phyloP scores from a whole-genome alignment of 2,888 invertebrate species.

The Platynereis dumerilii region DNA sequence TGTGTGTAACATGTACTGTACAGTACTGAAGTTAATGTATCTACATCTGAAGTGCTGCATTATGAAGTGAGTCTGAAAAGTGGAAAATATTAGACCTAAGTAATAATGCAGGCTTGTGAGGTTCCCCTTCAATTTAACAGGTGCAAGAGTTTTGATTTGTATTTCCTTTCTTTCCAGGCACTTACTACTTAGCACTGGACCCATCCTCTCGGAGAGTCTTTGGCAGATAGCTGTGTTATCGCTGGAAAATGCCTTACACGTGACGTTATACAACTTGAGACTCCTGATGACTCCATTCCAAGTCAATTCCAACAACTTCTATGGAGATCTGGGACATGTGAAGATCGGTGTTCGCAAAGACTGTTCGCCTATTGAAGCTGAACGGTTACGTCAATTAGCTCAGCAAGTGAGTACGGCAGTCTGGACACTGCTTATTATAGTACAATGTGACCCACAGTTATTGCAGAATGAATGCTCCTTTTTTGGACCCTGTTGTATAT shows the following conservation, averaged over 20 bases:
- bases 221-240: slow-evolving; percentile 80
- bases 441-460: too few relatives aligned
- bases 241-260: slow-evolving; percentile 80
- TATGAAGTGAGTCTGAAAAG: too few relatives aligned
- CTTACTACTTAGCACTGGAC: slow-evolving; percentile 77
- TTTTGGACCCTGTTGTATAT: too few relatives aligned
- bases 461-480: too few relatives aligned
- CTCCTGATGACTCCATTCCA: slow-evolving; percentile 90
- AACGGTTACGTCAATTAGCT: slow-evolving; percentile 84
- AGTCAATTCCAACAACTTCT: slow-evolving; percentile 90
- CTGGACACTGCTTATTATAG: too few relatives aligned
- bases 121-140: too few relatives aligned
- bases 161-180: slow-evolving; percentile 49
- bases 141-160: too few relatives aligned
- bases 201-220: slow-evolving; percentile 76
- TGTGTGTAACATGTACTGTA: too few relatives aligned
- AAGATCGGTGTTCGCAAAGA: slow-evolving; percentile 92
- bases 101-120: too few relatives aligned
- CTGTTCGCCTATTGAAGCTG: slow-evolving; percentile 82
- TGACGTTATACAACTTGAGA: slow-evolving; percentile 79
- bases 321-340: slow-evolving; percentile 78
- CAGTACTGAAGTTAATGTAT: too few relatives aligned
- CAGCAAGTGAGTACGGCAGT: slow-evolving; percentile 77
- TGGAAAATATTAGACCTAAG: too few relatives aligned
- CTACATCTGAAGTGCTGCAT: too few relatives aligned